A percentile compares a stretch with the other conserved stretches of the same genome.
These are phyloP conservation scores for Rhinopomastus cyanomelas DNA, from an alignment of 2,113 vertebrate genomes.

Conservation along the genomic window DNA sequence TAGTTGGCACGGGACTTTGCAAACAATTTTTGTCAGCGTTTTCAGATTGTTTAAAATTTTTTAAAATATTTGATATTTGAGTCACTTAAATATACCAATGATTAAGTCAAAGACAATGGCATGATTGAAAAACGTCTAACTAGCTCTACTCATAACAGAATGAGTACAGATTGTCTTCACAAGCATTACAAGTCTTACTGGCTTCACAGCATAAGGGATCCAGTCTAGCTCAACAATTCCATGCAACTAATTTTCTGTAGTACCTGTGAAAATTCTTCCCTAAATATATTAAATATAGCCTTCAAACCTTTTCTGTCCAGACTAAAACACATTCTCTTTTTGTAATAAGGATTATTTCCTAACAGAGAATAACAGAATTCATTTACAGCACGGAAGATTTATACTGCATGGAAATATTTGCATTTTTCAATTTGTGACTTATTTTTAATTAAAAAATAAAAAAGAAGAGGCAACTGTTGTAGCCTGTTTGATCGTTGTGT, in stretches of 20 bases:
- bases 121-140: not conserved
- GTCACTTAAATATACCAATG: not conserved
- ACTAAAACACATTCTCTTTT: not conserved
- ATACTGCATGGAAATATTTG: conserved; percentile 12
- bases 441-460: conserved; percentile 71
- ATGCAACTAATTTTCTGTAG: not conserved
- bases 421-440: conserved; percentile 62
- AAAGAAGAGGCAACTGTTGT: conserved; percentile 57
- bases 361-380: not conserved
- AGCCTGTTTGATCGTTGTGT: conserved; percentile 63
- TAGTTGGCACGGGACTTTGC: not conserved
- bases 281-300: not conserved
- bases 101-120: not conserved
- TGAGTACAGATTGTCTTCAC: not conserved
- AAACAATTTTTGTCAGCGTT: not conserved
- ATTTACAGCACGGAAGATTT: conserved; percentile 21
- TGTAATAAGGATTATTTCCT: not conserved
- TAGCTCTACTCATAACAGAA: not conserved
- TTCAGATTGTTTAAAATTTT: not conserved
- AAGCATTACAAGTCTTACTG: not conserved
- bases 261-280: not conserved
- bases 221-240: not conserved
- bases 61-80: not conserved
- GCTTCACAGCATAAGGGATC: not conserved
- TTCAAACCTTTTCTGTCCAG: not conserved